A percentile compares a stretch with the other conserved stretches of the same genome.
Evolutionary conservation across 2,113 vertebrate genomes (phyloP).

Genomic region (Opisthocomus hoazin): DNA sequence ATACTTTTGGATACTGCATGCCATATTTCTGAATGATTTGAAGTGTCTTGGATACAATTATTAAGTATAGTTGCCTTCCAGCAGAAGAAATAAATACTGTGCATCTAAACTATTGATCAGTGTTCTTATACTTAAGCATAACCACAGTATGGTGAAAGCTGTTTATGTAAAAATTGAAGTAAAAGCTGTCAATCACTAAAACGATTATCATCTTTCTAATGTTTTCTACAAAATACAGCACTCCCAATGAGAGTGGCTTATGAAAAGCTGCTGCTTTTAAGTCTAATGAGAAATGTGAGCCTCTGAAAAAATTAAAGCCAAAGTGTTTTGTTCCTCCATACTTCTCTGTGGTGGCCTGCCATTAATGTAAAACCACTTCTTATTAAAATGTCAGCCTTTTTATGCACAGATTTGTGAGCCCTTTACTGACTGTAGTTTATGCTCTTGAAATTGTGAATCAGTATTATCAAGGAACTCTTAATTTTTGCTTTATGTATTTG

Average conservation of each 20-base stretch:
- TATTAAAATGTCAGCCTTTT: slow-evolving; percentile 61
- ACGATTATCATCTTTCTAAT: slow-evolving; percentile 24
- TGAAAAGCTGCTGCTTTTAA: slow-evolving; percentile 35
- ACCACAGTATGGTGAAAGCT: slow-evolving; percentile 60
- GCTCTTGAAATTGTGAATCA: slow-evolving; percentile 48
- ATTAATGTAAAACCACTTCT: slow-evolving; percentile 69
- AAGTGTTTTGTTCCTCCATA: slow-evolving; percentile 66
- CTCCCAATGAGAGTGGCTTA: slow-evolving; percentile 22
- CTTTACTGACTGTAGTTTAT: slow-evolving; percentile 60
- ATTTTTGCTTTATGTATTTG: background rate
- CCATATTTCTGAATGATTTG: slow-evolving; percentile 82
- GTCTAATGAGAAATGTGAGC: slow-evolving; percentile 30
- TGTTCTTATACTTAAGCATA: slow-evolving; percentile 65
- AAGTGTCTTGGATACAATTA: slow-evolving; percentile 74
- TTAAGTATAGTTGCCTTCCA: slow-evolving; percentile 76
- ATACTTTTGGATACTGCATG: slow-evolving; percentile 88
- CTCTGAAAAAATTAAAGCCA: slow-evolving; percentile 65
- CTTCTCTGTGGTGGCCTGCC: slow-evolving; percentile 62
- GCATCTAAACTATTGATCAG: slow-evolving; percentile 63
- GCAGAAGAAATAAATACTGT: slow-evolving; percentile 69
- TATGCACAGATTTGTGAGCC: slow-evolving; percentile 64
- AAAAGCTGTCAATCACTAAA: slow-evolving; percentile 49
- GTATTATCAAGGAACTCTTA: background rate
- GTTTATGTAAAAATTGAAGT: slow-evolving; percentile 47
- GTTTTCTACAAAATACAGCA: slow-evolving; percentile 4